Evolutionary conservation across 2,113 vertebrate species (phyloP).

Genomic region (Zosterops japonicus): DNA sequence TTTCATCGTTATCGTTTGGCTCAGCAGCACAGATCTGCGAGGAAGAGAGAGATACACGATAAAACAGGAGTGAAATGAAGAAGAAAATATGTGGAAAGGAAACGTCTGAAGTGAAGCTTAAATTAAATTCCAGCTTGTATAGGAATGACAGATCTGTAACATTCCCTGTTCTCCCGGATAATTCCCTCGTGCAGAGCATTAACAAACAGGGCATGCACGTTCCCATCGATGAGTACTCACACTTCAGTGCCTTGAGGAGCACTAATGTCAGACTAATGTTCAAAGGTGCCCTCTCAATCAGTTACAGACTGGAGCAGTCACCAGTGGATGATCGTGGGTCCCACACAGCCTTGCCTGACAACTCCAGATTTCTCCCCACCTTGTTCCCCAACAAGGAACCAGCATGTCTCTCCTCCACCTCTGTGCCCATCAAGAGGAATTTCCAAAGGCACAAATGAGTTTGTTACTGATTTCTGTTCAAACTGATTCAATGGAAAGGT

Average conservation of each 20-base stretch:
- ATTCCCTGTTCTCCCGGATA: conserved; percentile 8
- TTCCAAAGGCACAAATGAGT: conserved; percentile 13
- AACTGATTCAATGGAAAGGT: neutral
- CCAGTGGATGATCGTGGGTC: neutral
- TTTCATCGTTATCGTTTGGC: conserved; percentile 44
- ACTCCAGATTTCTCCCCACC: neutral
- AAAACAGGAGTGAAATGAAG: conserved; percentile 46
- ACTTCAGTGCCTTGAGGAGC: conserved; percentile 47
- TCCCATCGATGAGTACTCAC: conserved; percentile 31
- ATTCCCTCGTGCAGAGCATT: conserved; percentile 44
- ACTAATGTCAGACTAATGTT: conserved; percentile 41
- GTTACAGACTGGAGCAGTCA: neutral
- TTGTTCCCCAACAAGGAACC: neutral
- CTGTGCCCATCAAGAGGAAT: neutral
- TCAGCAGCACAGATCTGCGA: conserved; percentile 1
- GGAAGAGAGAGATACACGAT: conserved; percentile 20
- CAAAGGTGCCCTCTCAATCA: conserved; percentile 19
- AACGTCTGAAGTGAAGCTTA: conserved; percentile 41
- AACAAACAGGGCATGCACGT: conserved; percentile 47
- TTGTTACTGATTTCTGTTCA: conserved; percentile 18
- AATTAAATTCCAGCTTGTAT: conserved; percentile 44
- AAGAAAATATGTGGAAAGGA: conserved; percentile 54
- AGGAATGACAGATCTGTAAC: conserved; percentile 36
- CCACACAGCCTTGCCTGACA: neutral
- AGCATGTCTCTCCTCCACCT: neutral